phyloP scores from a whole-genome alignment of 37 sponge, comb jelly and placozoan species.

The Ianthella basta region DNA sequence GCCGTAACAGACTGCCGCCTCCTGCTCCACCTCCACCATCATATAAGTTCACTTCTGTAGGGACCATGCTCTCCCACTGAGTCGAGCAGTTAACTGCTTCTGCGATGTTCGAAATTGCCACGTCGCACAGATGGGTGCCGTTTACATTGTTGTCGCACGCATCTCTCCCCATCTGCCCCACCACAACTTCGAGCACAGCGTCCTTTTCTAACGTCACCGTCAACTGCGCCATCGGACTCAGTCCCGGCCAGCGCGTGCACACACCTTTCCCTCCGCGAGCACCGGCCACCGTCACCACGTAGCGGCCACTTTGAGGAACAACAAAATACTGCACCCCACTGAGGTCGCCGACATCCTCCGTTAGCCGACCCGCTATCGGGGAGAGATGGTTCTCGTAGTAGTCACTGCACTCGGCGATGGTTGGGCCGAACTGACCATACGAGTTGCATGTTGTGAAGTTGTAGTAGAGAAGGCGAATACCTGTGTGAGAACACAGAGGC shows the following conservation, averaged over 20 bases:
- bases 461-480: not conserved
- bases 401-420: conserved; percentile 3
- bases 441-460: conserved; percentile 55
- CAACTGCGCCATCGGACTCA: conserved; percentile 19
- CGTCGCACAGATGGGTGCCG: not conserved
- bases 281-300: conserved; percentile 66
- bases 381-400: conserved; percentile 16
- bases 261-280: conserved; percentile 63
- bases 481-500: not conserved
- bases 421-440: conserved; percentile 39
- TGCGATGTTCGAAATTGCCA: conserved; percentile 1
- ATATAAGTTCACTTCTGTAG: not conserved
- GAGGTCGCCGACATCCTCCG: not conserved
- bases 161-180: conserved; percentile 54
- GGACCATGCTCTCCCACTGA: not conserved
- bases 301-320: conserved; percentile 46
- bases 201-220: conserved; percentile 20
- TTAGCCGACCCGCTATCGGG: conserved; percentile 9
- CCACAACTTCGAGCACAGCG: conserved; percentile 30
- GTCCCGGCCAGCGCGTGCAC: conserved; percentile 38
- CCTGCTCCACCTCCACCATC: conserved; percentile 67
- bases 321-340: conserved; percentile 53
- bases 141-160: conserved; percentile 41
- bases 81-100: conserved; percentile 18
- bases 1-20: conserved; percentile 55